A percentile compares a stretch with the other conserved stretches of the same genome.
These are phyloP conservation scores for Ctenochaetus hawaiiensis DNA, from an alignment of 2,797 vertebrate genomes.

Conservation along the genomic window DNA sequence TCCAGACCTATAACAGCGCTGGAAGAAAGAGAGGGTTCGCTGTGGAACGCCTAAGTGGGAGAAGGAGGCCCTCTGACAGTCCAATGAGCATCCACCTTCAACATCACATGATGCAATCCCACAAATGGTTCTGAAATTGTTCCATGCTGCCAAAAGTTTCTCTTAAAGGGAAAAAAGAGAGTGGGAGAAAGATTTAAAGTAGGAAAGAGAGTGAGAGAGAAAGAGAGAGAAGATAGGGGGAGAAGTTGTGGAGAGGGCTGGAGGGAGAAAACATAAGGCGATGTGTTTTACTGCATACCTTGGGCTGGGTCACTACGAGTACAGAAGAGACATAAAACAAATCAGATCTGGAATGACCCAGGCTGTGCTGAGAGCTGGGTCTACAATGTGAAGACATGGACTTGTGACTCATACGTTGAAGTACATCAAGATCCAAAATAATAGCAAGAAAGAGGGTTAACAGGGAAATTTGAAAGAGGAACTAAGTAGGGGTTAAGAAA, in stretches of 20 bases:
- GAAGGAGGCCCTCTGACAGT: conserved; percentile 66
- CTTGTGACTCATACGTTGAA: conserved; percentile 50
- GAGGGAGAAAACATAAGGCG: conserved; percentile 68
- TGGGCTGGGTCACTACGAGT: conserved; percentile 81
- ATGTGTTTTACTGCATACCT: conserved; percentile 81
- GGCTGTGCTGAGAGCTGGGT: conserved; percentile 54
- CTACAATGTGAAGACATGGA: conserved; percentile 61
- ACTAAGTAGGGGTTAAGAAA: not conserved
- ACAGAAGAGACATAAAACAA: conserved; percentile 85
- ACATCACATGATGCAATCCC: conserved; percentile 80
- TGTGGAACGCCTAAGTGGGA: conserved; percentile 70
- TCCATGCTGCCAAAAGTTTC: conserved; percentile 74
- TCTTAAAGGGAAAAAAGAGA: conserved; percentile 54
- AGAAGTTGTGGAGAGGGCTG: conserved; percentile 38
- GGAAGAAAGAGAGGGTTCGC: conserved; percentile 70
- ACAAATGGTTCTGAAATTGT: conserved; percentile 79
- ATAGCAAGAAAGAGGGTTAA: not conserved
- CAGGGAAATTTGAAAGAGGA: not conserved
- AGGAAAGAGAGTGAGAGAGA: conserved; percentile 29
- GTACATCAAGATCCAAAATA: conserved; percentile 37
- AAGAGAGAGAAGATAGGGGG: conserved; percentile 16
- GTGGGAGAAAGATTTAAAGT: conserved; percentile 39
- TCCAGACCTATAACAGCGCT: conserved; percentile 79
- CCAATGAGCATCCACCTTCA: conserved; percentile 75
- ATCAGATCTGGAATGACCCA: conserved; percentile 77